Base-by-base conservation (phyloP, 2,113 vertebrate genomes). In the Syngnathus scovelli region DNA sequence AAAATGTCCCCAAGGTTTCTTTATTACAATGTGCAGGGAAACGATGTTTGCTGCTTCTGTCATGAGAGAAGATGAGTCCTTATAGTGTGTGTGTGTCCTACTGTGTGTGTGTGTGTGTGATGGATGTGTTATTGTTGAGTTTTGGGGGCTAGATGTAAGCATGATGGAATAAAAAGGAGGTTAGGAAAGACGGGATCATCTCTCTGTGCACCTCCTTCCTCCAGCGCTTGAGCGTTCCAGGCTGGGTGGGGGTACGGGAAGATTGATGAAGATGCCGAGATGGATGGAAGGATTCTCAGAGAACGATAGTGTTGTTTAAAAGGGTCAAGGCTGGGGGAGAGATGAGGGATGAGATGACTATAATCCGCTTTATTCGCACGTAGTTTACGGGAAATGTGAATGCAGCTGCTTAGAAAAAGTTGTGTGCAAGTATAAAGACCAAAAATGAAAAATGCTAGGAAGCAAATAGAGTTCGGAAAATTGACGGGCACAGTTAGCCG, bases 71-170 rank as follows among this genome's bases (percentile, higher is more conserved):
- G 63, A 80, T 83, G 75, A 76, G 75, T 79, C 64, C 72, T 75
- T 73, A 74, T 68, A 65, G 48, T 65, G 67, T 56, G 67, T 65
- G 64, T 68, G 39, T 52, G 36, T 49, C 39, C 41, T 39, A 33
- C 68, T 13, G 55, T 72, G 70, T 39, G 38, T 43, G n/a, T n/a
- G 12, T 48, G 58, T 69, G 78, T 67, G 75, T 89, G 88, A 89
- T 89, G 79, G 85, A 89, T 89, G 83, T 88, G 86, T 88, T 88
- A 83, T 89, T 85, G 83, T 85, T 75, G 79, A 72, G 83, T 84
- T 85, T 83, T 88, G 85, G 83, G 83, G 81, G 83, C 2, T 66
- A 82, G 85, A 88, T 88, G 83, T 83, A 80, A 82, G 76, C 76
- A 84, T 89, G 88, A 89, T 89, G 85, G 84, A 89, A 86, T 80